Percentiles rank a stretch among this genome's conserved stretches.
These are phyloP conservation scores for Branchellion lobata DNA, from an alignment of 2,888 invertebrate species.

Conservation along the genomic window DNA sequence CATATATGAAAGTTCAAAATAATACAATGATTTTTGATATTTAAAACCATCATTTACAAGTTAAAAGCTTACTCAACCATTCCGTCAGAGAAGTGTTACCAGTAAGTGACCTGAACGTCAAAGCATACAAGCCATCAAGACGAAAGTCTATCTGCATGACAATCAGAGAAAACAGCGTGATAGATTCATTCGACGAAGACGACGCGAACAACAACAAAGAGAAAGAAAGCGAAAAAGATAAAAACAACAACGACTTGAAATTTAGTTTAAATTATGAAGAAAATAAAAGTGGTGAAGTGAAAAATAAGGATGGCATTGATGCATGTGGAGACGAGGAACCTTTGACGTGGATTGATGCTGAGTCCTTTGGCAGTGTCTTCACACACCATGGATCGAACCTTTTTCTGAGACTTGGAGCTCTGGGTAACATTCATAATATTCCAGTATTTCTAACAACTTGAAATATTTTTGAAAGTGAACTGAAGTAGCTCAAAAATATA, in stretches of 20 bases:
- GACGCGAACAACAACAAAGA: too few species aligned
- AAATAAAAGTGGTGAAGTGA: neutral
- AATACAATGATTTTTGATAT: too few species aligned
- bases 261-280: neutral
- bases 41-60: too few species aligned
- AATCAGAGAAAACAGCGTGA: neutral
- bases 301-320: neutral
- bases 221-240: neutral
- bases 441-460: neutral
- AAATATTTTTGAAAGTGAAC: neutral
- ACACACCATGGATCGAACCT: slow-evolving; percentile 47
- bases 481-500: too few species aligned
- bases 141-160: neutral
- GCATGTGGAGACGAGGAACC: neutral
- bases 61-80: too few species aligned
- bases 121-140: neutral
- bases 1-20: too few species aligned
- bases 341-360: slow-evolving; percentile 43
- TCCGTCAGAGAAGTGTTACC: neutral
- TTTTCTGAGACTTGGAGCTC: slow-evolving; percentile 47
- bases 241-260: slow-evolving; percentile 10
- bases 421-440: slow-evolving; percentile 30
- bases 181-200: neutral
- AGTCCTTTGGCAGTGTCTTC: slow-evolving; percentile 47
- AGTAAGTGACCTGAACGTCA: neutral